Percentiles rank a stretch among this genome's conserved stretches.
Conservation (phyloP, 2,888 invertebrate genomes). For the Ectobius pallidus region DNA sequence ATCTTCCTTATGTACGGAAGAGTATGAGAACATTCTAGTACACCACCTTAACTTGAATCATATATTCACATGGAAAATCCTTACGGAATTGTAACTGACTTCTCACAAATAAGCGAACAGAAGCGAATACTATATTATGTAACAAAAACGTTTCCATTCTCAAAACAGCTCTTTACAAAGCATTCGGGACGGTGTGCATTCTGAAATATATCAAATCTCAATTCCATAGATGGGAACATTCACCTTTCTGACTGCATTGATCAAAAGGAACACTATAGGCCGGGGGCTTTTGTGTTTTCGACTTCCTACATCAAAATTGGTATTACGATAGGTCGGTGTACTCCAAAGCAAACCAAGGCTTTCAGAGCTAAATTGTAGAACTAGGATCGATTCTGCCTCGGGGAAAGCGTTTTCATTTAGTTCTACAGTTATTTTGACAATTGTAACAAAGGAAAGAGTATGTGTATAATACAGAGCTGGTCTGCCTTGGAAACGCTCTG, state of each 20-base stretch:
- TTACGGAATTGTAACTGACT: background rate
- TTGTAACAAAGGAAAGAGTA: conserved; percentile 10
- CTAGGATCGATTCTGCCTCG: background rate
- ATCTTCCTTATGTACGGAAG: too few relatives aligned
- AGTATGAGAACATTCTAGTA: too few relatives aligned
- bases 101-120: background rate
- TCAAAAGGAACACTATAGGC: background rate
- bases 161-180: background rate
- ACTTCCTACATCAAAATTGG: conserved; percentile 11
- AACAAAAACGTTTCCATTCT: background rate
- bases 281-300: conserved; percentile 5
- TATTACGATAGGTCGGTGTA: background rate
- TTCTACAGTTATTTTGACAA: background rate
- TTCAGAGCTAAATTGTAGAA: background rate
- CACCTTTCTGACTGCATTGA: background rate
- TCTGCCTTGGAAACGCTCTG: background rate
- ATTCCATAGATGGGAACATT: too few relatives aligned
- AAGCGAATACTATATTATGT: too few relatives aligned
- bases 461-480: background rate
- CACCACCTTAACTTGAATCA: too few relatives aligned
- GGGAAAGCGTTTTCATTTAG: conserved; percentile 7
- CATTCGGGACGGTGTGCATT: background rate
- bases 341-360: background rate
- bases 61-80: background rate
- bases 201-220: background rate